These are phyloP conservation scores for Aythya baeri DNA, from an alignment of 2,113 vertebrate genomes.

Conservation along the genomic window DNA sequence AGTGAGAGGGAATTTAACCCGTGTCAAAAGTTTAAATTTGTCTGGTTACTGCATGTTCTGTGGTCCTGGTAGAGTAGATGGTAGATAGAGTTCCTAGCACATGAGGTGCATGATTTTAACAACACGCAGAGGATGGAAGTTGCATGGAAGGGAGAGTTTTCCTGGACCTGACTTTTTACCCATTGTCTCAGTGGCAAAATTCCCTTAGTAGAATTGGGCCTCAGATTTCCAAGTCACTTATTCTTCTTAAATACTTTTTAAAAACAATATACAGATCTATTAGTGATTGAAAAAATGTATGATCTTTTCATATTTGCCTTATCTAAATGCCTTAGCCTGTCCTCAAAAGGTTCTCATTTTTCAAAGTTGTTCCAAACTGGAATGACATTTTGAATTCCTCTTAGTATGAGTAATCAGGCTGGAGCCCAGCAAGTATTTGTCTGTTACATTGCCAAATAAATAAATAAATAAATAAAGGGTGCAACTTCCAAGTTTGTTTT, in stretches of 20 bases:
- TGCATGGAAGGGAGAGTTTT: neutral
- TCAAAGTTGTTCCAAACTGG: slow-evolving; percentile 41
- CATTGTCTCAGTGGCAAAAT: neutral
- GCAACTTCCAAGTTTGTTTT: neutral
- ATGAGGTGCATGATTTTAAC: accelerated
- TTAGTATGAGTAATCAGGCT: slow-evolving; percentile 26
- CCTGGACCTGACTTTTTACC: neutral
- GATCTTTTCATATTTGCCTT: slow-evolving; percentile 23
- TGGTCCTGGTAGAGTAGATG: neutral
- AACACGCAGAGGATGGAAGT: neutral
- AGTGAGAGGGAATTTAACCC: neutral
- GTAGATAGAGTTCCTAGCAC: neutral
- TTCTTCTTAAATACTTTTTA: neutral
- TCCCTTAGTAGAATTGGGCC: neutral
- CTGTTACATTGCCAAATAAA: neutral
- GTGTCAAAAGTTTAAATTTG: neutral
- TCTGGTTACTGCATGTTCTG: neutral
- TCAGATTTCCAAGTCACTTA: neutral
- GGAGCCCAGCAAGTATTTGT: slow-evolving; percentile 18
- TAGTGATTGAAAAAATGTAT: neutral
- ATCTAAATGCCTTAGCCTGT: slow-evolving; percentile 30
- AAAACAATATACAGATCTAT: neutral
- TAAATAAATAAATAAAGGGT: neutral
- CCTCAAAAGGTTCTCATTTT: slow-evolving; percentile 12
- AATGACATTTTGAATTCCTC: slow-evolving; percentile 56